Evolutionary conservation across 2,797 vertebrate genomes (phyloP), one percentile per base, ranked within the genome.

Genomic region (Dendrocincla fuliginosa): DNA sequence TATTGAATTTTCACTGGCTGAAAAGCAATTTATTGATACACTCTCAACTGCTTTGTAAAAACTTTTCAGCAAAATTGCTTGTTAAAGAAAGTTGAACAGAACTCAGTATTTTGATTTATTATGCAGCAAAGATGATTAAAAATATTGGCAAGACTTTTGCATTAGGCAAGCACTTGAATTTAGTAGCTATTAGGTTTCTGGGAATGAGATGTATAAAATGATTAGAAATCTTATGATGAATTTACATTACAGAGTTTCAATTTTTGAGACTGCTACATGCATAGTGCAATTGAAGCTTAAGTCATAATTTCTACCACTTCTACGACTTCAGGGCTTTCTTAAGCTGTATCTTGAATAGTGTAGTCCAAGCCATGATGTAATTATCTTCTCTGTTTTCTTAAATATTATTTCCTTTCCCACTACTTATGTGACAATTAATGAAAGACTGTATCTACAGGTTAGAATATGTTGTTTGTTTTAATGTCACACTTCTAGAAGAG

Each of bases 201-300:
- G 60, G 27, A 97, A 93, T 91, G 61, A 93, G 44, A 91, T 94
- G 11, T 53, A 67, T 90, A 95, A 97, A 92, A 16, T 89, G 63
- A 96, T 81, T 95, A 84, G 60, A 97, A 95, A 95, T 57, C 49
- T 28, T 91, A 93, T 87, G 53, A 90, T 61, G 17, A 87, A 87
- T 90, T 96, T 75, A 85, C 64, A 57, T 85, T 89, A 95, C 59
- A 59, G 90, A 89, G 11, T 78, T 69, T 71, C 53, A 53, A 41
- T 91, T 95, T 96, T 64, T 68, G 84, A 81, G n/a, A 70, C 19
- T 83, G 87, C 84, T 90, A 64, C 52, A 42, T 64, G 84, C 16
- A 4, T 77, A 89, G 17, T n/a, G 44, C 44, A 95, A 91, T 50
- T 35, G 35, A 93, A 91, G 47, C 27, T 71, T 33, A 52, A 28